Percentiles rank a stretch among this genome's conserved stretches.
phyloP scores from a whole-genome alignment of 2,113 vertebrate genomes.

The Phoenicopterus ruber region DNA sequence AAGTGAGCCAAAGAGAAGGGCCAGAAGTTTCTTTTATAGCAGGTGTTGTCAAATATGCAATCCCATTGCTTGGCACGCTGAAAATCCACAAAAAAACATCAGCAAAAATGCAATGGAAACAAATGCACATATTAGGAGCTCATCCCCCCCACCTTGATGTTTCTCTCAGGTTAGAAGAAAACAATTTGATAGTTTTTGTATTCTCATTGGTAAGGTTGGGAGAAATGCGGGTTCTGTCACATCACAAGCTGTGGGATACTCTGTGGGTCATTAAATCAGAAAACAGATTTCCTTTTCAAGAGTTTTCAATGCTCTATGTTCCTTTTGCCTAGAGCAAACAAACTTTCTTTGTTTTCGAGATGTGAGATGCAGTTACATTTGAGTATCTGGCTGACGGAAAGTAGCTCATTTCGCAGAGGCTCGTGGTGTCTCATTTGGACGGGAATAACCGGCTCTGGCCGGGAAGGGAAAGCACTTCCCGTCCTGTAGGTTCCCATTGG shows the following conservation, averaged over 20 bases:
- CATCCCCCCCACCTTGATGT: no score
- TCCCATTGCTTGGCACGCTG: background rate
- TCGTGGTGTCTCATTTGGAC: background rate
- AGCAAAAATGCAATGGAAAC: background rate
- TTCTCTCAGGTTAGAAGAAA: background rate
- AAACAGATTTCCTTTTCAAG: background rate
- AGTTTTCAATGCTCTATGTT: background rate
- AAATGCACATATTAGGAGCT: background rate
- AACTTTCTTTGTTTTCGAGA: background rate
- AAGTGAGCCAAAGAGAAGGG: background rate
- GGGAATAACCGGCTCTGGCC: background rate
- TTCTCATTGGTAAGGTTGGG: background rate
- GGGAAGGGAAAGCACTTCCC: background rate
- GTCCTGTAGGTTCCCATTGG: background rate
- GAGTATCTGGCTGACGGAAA: background rate
- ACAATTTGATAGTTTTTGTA: background rate
- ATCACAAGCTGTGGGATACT: background rate
- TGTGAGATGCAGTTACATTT: background rate
- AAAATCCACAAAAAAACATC: background rate
- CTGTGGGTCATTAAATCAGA: background rate
- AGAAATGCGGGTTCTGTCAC: background rate
- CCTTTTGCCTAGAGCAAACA: background rate
- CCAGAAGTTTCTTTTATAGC: background rate
- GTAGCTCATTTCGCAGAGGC: background rate
- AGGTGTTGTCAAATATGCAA: background rate